Evolutionary conservation across 2,113 vertebrate species (phyloP), one percentile per base, ranked within the genome.

Genomic region (Prunella fulvescens): DNA sequence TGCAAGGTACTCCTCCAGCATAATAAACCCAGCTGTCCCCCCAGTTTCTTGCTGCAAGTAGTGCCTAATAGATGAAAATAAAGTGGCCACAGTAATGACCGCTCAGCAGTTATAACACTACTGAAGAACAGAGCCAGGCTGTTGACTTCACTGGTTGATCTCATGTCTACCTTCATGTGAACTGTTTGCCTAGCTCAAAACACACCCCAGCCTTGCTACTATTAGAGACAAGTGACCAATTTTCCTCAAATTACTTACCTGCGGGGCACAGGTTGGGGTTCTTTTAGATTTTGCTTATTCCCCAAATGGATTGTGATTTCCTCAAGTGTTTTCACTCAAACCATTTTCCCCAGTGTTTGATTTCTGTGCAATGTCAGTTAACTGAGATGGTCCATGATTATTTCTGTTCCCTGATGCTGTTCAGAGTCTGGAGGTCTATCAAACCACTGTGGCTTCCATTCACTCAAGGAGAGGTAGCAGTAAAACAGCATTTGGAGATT

Each of bases 401-500:
- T 66, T 89, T 87, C 86, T 84, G 31, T 54, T 86, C 86, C 19
- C 25, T 81, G 56, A 54, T 81, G 65, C 37, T 87, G n/a, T 81
- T 92, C 84, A 50, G 42, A 86, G 47, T 83, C 83, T 78, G 40
- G 51, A 88, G 81, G n/a, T 93, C 86, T 91, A 76, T 73, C 80
- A 92, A 89, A 81, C 66, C 22, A 60, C 74, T 31, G 23, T 64
- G 62, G 39, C 70, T 86, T 95, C 69, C 64, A 64, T 79, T 91
- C 33, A 3, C 40, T 76, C 56, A 57, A 83, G 69, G 88, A 96
- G 90, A 88, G 61, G 88, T 81, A 94, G 86, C 76, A 90, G 88
- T 78, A 91, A 95, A 97, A 92, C 62, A 94, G 88, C 93, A 87
- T 94, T 96, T 94, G 72, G 89, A 96, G 89, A 79, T 93, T 95